Percentiles rank a stretch among this genome's conserved stretches.
phyloP scores from a whole-genome alignment of 1,140 invertebrate genomes.

The Scaptomyza graminum region DNA sequence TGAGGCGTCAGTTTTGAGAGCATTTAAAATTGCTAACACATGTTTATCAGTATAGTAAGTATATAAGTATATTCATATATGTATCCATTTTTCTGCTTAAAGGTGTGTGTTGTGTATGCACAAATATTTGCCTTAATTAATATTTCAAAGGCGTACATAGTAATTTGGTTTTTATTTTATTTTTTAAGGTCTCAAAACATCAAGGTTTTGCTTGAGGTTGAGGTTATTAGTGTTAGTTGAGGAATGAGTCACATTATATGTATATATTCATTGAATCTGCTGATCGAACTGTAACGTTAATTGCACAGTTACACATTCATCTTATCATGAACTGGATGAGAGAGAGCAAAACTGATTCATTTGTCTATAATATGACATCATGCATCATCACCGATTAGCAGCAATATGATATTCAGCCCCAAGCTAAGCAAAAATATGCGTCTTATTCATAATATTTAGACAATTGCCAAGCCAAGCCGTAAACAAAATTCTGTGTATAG shows the following conservation, averaged over 20 bases:
- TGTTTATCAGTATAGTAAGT: background rate
- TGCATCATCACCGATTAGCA: background rate
- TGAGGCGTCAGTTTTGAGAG: background rate
- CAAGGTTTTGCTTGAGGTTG: conserved; percentile 11
- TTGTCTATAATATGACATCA: conserved; percentile 40
- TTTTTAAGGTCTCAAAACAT: conserved; percentile 22
- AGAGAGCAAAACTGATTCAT: conserved; percentile 30
- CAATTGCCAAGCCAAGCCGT: background rate
- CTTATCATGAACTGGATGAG: conserved; percentile 23
- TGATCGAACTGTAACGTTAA: conserved; percentile 3
- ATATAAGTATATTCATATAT: conserved; percentile 23
- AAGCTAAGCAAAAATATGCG: background rate
- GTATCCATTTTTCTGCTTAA: conserved; percentile 14
- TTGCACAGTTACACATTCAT: conserved; percentile 2
- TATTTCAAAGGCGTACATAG: conserved; percentile 33
- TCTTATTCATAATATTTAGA: conserved; percentile 1
- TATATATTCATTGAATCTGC: background rate
- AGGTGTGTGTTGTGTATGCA: conserved; percentile 25
- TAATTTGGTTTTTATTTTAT: conserved; percentile 13
- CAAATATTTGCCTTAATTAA: conserved; percentile 45
- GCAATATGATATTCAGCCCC: conserved; percentile 9
- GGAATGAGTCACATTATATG: conserved; percentile 23
- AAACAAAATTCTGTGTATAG: conserved; percentile 25
- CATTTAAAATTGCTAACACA: conserved; percentile 9
- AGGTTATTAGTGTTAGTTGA: too few species aligned